Conservation (phyloP, 2,113 vertebrate genomes). For the Megaceryle maxima region DNA sequence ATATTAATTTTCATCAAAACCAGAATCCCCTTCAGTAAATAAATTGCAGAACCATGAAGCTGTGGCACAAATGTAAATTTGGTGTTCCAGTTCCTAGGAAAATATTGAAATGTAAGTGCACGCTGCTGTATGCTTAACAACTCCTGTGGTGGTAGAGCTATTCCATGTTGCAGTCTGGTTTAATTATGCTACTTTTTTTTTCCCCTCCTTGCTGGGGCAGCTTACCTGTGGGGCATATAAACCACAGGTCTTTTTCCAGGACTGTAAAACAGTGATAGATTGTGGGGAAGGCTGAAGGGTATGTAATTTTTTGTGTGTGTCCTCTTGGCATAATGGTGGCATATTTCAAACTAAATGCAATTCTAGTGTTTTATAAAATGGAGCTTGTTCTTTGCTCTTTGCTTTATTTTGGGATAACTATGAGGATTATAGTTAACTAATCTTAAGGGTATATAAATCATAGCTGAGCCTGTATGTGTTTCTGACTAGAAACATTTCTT, state of each 20-base stretch:
- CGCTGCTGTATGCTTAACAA: background rate
- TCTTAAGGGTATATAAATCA: background rate
- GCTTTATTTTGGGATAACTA: background rate
- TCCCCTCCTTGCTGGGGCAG: background rate
- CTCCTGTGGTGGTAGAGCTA: background rate
- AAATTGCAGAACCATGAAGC: background rate
- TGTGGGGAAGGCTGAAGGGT: background rate
- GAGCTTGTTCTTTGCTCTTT: background rate
- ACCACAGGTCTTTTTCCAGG: background rate
- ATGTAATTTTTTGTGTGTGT: background rate
- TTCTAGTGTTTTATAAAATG: background rate
- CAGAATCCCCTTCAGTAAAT: slow-evolving; percentile 14
- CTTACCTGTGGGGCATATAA: background rate
- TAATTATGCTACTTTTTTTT: slow-evolving; percentile 5
- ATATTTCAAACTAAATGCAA: background rate
- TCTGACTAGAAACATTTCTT: slow-evolving; percentile 18
- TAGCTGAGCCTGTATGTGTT: background rate
- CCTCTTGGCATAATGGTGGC: background rate
- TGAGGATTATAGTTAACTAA: slow-evolving; percentile 19
- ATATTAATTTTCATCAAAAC: slow-evolving; percentile 36
- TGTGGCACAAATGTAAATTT: slow-evolving; percentile 17
- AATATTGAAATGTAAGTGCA: background rate
- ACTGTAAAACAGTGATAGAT: background rate
- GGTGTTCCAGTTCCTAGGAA: slow-evolving; percentile 7
- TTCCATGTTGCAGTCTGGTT: background rate